These are phyloP conservation scores for Ophion costatus DNA, from an alignment of 2,888 invertebrate genomes.

Conservation along the genomic window DNA sequence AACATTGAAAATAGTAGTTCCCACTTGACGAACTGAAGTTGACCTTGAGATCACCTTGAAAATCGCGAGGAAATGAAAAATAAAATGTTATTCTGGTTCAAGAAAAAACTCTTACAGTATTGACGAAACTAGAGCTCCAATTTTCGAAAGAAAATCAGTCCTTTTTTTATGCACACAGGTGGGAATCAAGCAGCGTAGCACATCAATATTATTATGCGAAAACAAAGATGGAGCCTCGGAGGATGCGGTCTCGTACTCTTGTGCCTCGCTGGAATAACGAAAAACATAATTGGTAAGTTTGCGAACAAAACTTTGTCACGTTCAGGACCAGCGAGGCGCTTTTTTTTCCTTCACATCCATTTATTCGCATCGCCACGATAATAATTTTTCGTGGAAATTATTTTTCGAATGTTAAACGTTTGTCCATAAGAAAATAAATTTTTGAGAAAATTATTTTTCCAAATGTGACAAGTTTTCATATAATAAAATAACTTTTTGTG, in stretches of 20 bases:
- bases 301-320: background rate
- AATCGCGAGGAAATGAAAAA: no score
- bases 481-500: no score
- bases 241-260: slow-evolving; percentile 69
- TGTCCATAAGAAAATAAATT: no score
- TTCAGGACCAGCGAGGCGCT: background rate
- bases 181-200: slow-evolving; percentile 67
- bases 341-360: background rate
- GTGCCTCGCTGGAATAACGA: slow-evolving; percentile 69
- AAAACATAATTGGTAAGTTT: slow-evolving; percentile 71
- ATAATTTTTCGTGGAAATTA: background rate
- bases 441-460: no score
- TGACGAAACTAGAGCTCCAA: no score
- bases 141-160: background rate
- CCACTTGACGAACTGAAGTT: no score
- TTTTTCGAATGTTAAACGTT: background rate
- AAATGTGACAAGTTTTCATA: no score
- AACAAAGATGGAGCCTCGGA: slow-evolving; percentile 75
- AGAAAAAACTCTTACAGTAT: no score
- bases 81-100: no score
- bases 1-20: no score
- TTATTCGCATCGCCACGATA: background rate
- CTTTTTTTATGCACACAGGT: slow-evolving; percentile 71
- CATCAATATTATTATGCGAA: slow-evolving; percentile 77
- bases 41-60: no score